phyloP scores from a whole-genome alignment of 2,113 vertebrate species.

The Leiothrix lutea region DNA sequence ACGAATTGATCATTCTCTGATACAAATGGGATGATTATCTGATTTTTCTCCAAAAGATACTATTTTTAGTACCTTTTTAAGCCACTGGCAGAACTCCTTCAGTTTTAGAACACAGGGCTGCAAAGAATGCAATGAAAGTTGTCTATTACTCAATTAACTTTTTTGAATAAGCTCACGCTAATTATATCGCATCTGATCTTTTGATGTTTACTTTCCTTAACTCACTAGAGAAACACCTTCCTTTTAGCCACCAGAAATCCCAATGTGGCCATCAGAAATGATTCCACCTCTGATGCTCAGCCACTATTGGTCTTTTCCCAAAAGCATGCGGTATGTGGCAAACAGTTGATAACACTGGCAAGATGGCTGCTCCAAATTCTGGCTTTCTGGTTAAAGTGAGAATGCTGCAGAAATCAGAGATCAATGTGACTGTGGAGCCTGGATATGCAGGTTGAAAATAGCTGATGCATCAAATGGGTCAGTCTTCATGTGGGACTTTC shows the following conservation, averaged over 20 bases:
- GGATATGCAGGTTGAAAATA: conserved; percentile 53
- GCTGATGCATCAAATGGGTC: conserved; percentile 8
- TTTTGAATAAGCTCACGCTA: background rate
- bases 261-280: background rate
- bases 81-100: background rate
- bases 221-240: background rate
- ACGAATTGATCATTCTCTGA: background rate
- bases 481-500: conserved; percentile 37
- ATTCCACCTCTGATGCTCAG: conserved; percentile 19
- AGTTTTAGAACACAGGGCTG: background rate
- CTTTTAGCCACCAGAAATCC: background rate
- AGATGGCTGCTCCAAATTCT: background rate
- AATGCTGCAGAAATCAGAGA: conserved; percentile 27
- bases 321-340: background rate
- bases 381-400: background rate
- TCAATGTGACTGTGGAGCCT: conserved; percentile 27
- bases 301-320: background rate
- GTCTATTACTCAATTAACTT: background rate
- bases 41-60: background rate
- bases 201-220: background rate
- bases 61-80: background rate
- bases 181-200: background rate
- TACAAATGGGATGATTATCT: background rate
- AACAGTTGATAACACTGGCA: background rate
- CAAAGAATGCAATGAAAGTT: background rate